Conservation (phyloP, 2,797 vertebrate genomes). For the Etheostoma perlongum region DNA sequence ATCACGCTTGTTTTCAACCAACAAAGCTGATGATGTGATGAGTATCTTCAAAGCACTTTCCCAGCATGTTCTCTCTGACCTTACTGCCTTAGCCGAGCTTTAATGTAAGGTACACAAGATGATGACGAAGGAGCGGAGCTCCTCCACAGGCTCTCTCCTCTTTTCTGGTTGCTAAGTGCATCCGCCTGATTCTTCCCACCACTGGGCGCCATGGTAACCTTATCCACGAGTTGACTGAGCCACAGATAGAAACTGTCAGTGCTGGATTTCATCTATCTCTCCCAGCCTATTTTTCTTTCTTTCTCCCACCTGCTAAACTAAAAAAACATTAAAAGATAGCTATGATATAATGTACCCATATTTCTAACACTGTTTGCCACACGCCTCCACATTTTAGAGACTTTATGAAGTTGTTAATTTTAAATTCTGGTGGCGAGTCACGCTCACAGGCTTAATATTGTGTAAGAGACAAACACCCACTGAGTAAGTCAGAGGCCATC, state of each 20-base stretch:
- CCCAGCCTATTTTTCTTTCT: constrained; percentile 31
- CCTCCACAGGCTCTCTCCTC: constrained; percentile 37
- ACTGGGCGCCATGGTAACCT: constrained; percentile 82
- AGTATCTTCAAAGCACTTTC: constrained; percentile 36
- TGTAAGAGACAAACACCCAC: constrained; percentile 19
- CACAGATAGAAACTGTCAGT: constrained; percentile 79
- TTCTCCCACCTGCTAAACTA: constrained; percentile 49
- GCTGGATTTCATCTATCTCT: constrained; percentile 63
- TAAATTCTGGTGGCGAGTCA: constrained; percentile 23
- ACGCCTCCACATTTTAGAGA: constrained; percentile 36
- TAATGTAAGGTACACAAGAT: constrained; percentile 42
- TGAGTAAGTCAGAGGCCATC: background rate
- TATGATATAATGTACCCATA: constrained; percentile 32
- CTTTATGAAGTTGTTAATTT: constrained; percentile 46
- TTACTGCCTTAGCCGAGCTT: constrained; percentile 3
- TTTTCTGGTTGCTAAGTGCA: constrained; percentile 76
- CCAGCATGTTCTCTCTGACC: constrained; percentile 5
- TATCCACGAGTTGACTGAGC: constrained; percentile 73
- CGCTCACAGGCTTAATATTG: background rate
- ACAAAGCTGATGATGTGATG: constrained; percentile 15
- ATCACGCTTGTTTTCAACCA: constrained; percentile 23
- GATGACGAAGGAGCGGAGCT: constrained; percentile 54
- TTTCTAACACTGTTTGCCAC: constrained; percentile 24
- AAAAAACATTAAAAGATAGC: constrained; percentile 20
- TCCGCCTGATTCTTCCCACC: constrained; percentile 73